Evolutionary conservation across 2,888 invertebrate species (phyloP), one percentile per base, ranked within the genome.

Genomic region (Idaea straminata): DNA sequence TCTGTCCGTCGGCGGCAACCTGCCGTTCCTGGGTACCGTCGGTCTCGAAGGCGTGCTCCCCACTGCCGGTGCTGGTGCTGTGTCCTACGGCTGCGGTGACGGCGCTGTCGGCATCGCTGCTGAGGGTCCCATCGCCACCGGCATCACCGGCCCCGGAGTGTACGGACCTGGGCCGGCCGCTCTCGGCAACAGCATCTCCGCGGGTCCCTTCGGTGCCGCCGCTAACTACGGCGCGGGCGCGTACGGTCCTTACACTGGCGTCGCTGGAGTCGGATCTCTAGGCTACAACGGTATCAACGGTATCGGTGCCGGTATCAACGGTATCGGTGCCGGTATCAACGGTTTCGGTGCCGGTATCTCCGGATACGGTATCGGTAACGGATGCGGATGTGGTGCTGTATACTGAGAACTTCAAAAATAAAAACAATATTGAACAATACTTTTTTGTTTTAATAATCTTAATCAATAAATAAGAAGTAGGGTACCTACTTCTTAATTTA

Each of bases 1-100:
- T 4, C 62, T 83, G 3, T 69, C 74, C 16, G 76, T 79, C 5
- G 67, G 71, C 5, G 83, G 83, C 25, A 75, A 77, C 66, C 73
- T 82, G 63, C 82, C 82, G 1, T 79, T 83, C 68, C 65, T 78
- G n/a, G 79, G 81, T 5, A 70, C 74, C 5, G 77, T 81, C 1
- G 69, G 66, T 34, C 36, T 85, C 57, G 78, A 82, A 61, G 84
- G 84, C 0, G 73, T 69, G n/a, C 61, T 85, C 7, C 82, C 83
- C 15, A 77, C 83, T 5, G 75, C 72, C 62, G 83, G 83, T 0
- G 66, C 75, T 62, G 81, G 80, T 57, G 68, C 73, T 4, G 78
- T 82, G 4, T 66, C 76, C 0, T 83, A 83, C 62, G 77, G 81
- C 5, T 83, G 83, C 64, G 83, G 84, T 10, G 66, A 68, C 64